Evolutionary conservation across 2,888 invertebrate genomes (phyloP).

Genomic region (Dermolepida albohirtum): DNA sequence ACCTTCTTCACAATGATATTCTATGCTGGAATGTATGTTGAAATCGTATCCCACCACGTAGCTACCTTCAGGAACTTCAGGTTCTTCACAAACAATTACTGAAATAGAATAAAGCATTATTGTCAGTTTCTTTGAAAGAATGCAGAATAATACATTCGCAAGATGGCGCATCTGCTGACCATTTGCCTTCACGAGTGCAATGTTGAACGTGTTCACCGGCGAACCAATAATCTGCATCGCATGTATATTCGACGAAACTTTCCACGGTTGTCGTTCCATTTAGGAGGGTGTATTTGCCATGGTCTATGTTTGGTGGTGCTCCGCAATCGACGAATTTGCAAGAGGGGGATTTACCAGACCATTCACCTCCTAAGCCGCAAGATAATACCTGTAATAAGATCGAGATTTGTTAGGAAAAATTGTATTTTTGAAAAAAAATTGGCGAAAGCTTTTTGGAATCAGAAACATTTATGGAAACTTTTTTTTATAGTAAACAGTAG

Average conservation of each 20-base stretch:
- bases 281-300: slow-evolving; percentile 77
- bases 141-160: slow-evolving; percentile 78
- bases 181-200: slow-evolving; percentile 87
- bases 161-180: slow-evolving; percentile 87
- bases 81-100: slow-evolving; percentile 90
- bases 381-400: slow-evolving; percentile 75
- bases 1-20: slow-evolving; percentile 89
- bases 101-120: slow-evolving; percentile 49
- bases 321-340: slow-evolving; percentile 91
- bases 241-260: slow-evolving; percentile 82
- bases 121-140: background rate
- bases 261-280: slow-evolving; percentile 87
- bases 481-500: too few species aligned
- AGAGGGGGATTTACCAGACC: slow-evolving; percentile 83
- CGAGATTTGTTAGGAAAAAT: too few species aligned
- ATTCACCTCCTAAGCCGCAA: slow-evolving; percentile 87
- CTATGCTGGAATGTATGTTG: slow-evolving; percentile 87
- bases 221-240: slow-evolving; percentile 86
- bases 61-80: slow-evolving; percentile 86
- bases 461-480: too few species aligned
- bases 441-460: too few species aligned
- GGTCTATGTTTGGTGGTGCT: slow-evolving; percentile 82
- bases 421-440: too few species aligned
- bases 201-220: slow-evolving; percentile 75
- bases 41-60: slow-evolving; percentile 91